phyloP scores from a whole-genome alignment of 2,888 invertebrate species.

The Incurvaria masculella region DNA sequence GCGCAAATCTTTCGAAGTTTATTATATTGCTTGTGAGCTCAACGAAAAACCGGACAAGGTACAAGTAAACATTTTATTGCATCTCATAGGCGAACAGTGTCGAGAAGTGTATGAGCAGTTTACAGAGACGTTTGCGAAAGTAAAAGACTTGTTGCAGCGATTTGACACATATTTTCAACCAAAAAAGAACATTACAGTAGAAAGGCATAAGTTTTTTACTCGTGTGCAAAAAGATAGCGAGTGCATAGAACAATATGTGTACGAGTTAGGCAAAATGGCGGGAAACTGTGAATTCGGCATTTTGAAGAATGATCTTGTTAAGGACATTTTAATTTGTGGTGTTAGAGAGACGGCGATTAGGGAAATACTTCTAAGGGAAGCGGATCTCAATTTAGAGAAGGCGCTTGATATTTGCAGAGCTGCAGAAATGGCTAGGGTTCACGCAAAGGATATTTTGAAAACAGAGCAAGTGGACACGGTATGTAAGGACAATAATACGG shows the following conservation, averaged over 20 bases:
- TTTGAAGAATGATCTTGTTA: neutral
- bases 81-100: conserved; percentile 14
- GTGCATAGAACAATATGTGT: conserved; percentile 10
- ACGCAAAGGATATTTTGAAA: neutral
- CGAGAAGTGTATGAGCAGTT: conserved; percentile 14
- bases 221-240: conserved; percentile 13
- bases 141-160: conserved; percentile 10
- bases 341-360: neutral
- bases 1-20: conserved; percentile 6
- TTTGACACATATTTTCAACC: conserved; percentile 13
- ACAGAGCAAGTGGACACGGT: too few relatives aligned
- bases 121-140: conserved; percentile 1
- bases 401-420: neutral
- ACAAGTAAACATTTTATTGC: conserved; percentile 14
- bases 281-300: neutral
- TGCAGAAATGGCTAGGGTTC: neutral
- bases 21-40: conserved; percentile 14
- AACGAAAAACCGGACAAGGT: conserved; percentile 7
- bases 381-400: neutral
- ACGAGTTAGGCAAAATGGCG: neutral
- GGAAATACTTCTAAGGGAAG: neutral
- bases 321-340: neutral
- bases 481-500: too few relatives aligned
- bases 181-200: conserved; percentile 16
- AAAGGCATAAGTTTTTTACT: conserved; percentile 16